phyloP scores from a whole-genome alignment of 53 echinoderm and acorn worm genomes.

The Luidia sarsii region DNA sequence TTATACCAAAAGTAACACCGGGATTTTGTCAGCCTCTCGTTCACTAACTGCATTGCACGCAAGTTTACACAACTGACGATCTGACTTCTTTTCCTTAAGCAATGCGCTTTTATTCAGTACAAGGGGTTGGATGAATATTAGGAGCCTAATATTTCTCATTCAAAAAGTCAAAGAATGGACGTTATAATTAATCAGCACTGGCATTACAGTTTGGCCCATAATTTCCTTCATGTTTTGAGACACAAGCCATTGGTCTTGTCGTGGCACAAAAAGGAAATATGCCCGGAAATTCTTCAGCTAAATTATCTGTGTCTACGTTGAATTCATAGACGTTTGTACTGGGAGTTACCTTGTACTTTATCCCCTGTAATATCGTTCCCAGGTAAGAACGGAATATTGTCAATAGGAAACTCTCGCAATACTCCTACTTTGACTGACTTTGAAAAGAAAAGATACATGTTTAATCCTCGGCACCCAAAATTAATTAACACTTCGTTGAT shows the following conservation, averaged over 20 bases:
- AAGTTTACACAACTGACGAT: constrained; percentile 18
- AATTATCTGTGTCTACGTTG: constrained; percentile 1
- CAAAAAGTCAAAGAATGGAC: background rate
- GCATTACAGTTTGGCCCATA: background rate
- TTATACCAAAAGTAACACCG: constrained; percentile 21
- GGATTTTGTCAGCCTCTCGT: background rate
- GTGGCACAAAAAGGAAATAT: constrained; percentile 14
- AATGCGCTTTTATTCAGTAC: background rate
- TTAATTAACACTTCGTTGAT: no score
- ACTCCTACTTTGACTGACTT: constrained; percentile 1
- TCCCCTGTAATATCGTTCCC: constrained; percentile 25
- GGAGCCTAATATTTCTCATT: background rate
- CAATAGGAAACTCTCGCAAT: background rate
- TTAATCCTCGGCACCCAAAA: no score
- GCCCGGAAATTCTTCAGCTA: constrained; percentile 14
- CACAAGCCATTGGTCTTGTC: background rate
- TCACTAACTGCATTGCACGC: background rate
- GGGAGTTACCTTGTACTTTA: constrained; percentile 10
- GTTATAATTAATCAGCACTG: background rate
- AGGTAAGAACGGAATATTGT: background rate
- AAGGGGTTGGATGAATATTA: background rate
- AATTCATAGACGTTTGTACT: background rate
- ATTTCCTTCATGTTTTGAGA: background rate
- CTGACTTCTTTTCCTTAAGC: background rate
- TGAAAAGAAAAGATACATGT: no score